These are phyloP conservation scores for Chinchilla lanigera DNA, from an alignment of 2,113 vertebrate species.

Conservation along the genomic window DNA sequence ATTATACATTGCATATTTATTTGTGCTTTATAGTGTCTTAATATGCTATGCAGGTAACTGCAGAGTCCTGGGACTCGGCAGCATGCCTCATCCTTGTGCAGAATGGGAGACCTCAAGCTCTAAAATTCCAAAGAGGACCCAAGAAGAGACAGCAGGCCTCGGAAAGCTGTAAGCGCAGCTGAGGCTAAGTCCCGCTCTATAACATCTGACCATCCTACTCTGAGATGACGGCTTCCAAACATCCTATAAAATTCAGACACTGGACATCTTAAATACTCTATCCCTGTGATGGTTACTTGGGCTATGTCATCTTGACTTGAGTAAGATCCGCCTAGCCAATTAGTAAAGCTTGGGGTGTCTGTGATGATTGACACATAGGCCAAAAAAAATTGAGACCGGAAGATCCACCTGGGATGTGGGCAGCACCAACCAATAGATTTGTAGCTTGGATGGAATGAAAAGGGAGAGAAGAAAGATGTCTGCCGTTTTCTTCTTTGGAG, in stretches of 20 bases:
- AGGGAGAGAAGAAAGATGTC: background rate
- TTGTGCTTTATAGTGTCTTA: background rate
- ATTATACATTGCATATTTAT: background rate
- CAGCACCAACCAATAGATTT: background rate
- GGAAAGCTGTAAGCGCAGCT: accelerated
- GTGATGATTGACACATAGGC: background rate
- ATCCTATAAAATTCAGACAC: background rate
- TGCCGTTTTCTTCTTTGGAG: background rate
- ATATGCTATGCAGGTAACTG: background rate
- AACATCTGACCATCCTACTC: background rate
- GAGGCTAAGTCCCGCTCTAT: no score
- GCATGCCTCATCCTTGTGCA: background rate
- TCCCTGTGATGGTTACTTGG: background rate
- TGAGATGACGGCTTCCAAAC: background rate
- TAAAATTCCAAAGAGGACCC: background rate
- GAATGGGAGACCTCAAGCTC: background rate
- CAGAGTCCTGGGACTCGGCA: background rate
- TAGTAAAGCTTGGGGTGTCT: background rate
- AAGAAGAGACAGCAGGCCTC: accelerated
- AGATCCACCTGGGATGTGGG: background rate
- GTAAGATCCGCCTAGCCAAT: background rate
- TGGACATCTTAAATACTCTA: background rate
- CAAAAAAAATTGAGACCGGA: no score
- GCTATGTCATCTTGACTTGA: background rate
- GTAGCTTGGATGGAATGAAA: background rate